Evolutionary conservation across 2,797 vertebrate genomes (phyloP).

Genomic region (Tadarida brasiliensis): DNA sequence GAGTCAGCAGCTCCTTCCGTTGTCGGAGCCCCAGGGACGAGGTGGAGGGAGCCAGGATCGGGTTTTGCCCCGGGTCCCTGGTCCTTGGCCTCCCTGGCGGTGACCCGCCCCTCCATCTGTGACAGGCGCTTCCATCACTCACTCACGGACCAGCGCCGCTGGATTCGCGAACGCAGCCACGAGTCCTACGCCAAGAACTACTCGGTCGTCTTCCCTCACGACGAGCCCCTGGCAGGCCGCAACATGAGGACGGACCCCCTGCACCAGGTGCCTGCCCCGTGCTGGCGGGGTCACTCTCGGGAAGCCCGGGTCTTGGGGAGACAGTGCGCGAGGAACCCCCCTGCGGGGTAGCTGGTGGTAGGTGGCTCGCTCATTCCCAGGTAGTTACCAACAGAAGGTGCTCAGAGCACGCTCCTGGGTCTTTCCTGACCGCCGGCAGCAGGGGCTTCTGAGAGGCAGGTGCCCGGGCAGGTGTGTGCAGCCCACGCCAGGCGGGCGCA

Average conservation of each 20-base stretch:
- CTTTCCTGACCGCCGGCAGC: background rate
- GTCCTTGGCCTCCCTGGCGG: fast-evolving
- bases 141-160: conserved; percentile 91
- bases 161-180: conserved; percentile 97
- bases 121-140: conserved; percentile 93
- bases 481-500: fast-evolving
- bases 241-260: conserved; percentile 94
- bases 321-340: fast-evolving
- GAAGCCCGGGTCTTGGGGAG: background rate
- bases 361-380: fast-evolving
- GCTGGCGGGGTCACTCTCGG: fast-evolving
- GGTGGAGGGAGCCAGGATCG: fast-evolving
- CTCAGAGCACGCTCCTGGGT: background rate
- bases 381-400: fast-evolving
- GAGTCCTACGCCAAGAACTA: conserved; percentile 99
- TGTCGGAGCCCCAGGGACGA: fast-evolving
- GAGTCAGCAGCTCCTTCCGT: background rate
- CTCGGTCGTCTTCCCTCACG: conserved; percentile 95
- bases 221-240: conserved; percentile 95
- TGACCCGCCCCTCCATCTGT: fast-evolving
- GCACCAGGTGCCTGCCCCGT: conserved; percentile 89
- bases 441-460: background rate
- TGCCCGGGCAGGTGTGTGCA: background rate
- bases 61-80: background rate
- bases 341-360: fast-evolving